phyloP scores from a whole-genome alignment of 2,113 vertebrate genomes.

The Thalassoma bifasciatum region DNA sequence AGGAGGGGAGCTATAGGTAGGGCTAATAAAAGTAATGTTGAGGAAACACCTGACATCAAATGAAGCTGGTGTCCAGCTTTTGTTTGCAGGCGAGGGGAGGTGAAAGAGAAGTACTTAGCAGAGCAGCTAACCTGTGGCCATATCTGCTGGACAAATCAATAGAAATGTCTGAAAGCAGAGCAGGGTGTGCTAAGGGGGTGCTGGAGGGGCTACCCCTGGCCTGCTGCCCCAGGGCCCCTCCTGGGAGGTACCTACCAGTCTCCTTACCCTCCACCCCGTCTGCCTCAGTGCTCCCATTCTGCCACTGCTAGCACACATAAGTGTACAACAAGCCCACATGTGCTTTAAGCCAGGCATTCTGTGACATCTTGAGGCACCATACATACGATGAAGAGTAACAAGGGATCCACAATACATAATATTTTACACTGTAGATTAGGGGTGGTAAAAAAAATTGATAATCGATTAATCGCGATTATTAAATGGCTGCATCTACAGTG shows the following conservation, averaged over 20 bases:
- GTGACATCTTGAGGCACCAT: conserved; percentile 34
- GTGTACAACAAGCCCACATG: conserved; percentile 15
- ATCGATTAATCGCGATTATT: too few relatives aligned
- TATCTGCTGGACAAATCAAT: conserved; percentile 92
- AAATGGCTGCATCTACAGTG: too few relatives aligned
- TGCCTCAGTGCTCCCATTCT: conserved; percentile 81
- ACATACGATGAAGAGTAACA: conserved; percentile 35
- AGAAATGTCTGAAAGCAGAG: conserved; percentile 88
- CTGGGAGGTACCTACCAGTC: conserved; percentile 80
- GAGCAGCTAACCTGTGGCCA: conserved; percentile 86
- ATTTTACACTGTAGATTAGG: conserved; percentile 30
- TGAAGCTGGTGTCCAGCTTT: conserved; percentile 50
- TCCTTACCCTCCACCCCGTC: conserved; percentile 81
- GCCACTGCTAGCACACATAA: conserved; percentile 52
- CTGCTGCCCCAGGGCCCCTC: conserved; percentile 77
- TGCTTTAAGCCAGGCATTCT: conserved; percentile 26
- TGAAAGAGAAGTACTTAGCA: conserved; percentile 85
- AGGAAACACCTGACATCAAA: conserved; percentile 59
- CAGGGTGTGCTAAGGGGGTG: conserved; percentile 66
- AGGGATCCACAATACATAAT: conserved; percentile 20
- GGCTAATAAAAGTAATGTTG: conserved; percentile 7
- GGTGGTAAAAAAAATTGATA: too few relatives aligned
- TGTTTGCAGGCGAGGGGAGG: conserved; percentile 77
- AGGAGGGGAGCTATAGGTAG: conserved; percentile 6
- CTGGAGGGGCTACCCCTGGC: conserved; percentile 84